These are phyloP conservation scores for Brachyhypopomus gauderio DNA, from an alignment of 2,113 vertebrate species.

Conservation along the genomic window DNA sequence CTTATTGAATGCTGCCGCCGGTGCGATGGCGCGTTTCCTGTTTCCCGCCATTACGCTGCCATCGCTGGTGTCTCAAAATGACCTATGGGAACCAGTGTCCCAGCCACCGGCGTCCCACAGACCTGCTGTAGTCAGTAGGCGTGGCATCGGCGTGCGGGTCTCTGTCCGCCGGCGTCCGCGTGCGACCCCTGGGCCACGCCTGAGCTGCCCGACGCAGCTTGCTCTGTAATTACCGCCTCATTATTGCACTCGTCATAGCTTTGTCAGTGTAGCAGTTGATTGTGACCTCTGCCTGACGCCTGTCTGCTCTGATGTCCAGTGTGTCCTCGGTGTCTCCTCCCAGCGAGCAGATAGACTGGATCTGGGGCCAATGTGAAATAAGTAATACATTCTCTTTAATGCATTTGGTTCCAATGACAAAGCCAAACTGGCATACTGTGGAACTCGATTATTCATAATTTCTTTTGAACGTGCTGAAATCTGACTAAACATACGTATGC, in stretches of 20 bases:
- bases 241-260: conserved; percentile 54
- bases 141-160: no score
- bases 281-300: conserved; percentile 44
- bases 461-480: no score
- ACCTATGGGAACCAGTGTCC: conserved; percentile 16
- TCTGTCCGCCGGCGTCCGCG: conserved; percentile 4
- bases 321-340: conserved; percentile 2
- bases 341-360: conserved; percentile 26
- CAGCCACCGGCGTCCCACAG: no score
- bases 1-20: conserved; percentile 20
- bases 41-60: background rate
- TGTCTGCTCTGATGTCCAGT: conserved; percentile 45
- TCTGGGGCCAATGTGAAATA: background rate
- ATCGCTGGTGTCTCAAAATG: conserved; percentile 25
- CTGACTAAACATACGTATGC: no score
- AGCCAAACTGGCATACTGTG: no score
- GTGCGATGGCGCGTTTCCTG: background rate
- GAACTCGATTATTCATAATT: no score
- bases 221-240: conserved; percentile 58
- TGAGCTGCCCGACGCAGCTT: conserved; percentile 49
- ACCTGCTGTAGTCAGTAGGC: no score
- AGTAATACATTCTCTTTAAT: background rate
- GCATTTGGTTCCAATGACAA: background rate
- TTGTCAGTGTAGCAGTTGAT: conserved; percentile 53
- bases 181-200: conserved; percentile 34